Base-by-base conservation (phyloP, 2,888 invertebrate species). In the Glomeris marginata region DNA sequence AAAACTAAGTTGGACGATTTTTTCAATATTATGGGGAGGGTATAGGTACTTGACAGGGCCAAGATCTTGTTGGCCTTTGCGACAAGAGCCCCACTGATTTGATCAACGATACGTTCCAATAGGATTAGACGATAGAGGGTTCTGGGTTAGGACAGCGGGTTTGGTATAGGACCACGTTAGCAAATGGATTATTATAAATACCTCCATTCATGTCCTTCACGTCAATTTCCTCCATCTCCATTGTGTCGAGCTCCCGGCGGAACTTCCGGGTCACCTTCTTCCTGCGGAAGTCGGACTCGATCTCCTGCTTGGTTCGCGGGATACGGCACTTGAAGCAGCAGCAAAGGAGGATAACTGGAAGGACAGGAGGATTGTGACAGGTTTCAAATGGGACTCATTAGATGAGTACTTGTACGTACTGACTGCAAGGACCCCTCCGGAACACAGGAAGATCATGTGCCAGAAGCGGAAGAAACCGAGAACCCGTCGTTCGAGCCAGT, bases 231-330 rank as follows among this genome's bases (percentile, higher is more conserved):
- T 90, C 87, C 81, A 90, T 86, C 61, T 81, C 80, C 58, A 91
- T 84, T 57, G 81, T 77, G 61, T 80, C 77, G 43, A 91, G 70
- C 62, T 86, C 77, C 58, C 82, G 79, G 10, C 83, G 76, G 66
- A 91, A 91, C 65, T 82, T 85, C 58, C 76, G 75, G 0, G 87
- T 81, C 44, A 91, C 78, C 66, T 79, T 81, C 60, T 84, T 80
- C 18, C 91, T 74, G 59, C 84, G 80, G 67, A 84, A 88, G 67
- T 92, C 88, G 0, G 88, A 90, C 65, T 91, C 90, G 55, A 94
- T 92, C 69, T 92, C 90, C 67, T 91, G 90, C 65, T 91, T 91
- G 1, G 92, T 92, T 48, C 92, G 74, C 1, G 92, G 92, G 57
- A 94, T 84, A 36, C 92, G 80, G 67, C 90, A 85, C 57, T 84